Base-by-base conservation (phyloP, 2,797 vertebrate genomes). In the Nannoperca obscura region DNA sequence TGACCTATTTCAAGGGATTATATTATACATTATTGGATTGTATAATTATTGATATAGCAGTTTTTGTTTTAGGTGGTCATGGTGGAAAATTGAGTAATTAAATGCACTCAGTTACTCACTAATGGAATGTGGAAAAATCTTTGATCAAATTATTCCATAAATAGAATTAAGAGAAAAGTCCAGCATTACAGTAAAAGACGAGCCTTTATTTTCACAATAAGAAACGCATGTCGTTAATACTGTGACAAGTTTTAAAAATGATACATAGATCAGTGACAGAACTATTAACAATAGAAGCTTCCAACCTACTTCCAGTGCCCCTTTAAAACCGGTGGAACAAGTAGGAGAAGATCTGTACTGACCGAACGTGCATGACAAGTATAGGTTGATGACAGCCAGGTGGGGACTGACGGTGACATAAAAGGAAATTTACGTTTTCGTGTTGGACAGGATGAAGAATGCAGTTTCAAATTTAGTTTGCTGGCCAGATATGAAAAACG, bases 141-240 rank as follows among this genome's bases (percentile, higher is more conserved):
- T 44, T 22, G 4, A 32, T 32, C 14, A 62, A 42, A 42, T 47
- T 49, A 40, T 2, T 24, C 4, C 3, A 36, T 2, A 6, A 27
- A 30, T 22, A 27, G 2, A 44, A 36, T 9, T 46, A n/a, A n/a
- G 12, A 47, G 3, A 71, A 47, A 72, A 64, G 10, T 19, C 15
- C 19, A 79, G 12, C 2, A 49, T 60, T 76, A 86, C 64, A 86
- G 78, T 90, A 90, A 92, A 93, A 90, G 85, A 92, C 69, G 20
- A 87, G 86, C 78, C 74, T 94, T 94, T 94, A 94, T 94, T 93
- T 90, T 68, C 58, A 52, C 71, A 81, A 71, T 89, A 86, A 90
- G 82, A 91, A 91, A 93, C 89, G 80, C 80, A 73, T 65, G 62
- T 88, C 78, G 58, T 82, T 70, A 86, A 90, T 78, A 91, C 85